A percentile compares a stretch with the other conserved stretches of the same genome.
phyloP scores from a whole-genome alignment of 2,113 vertebrate species.

The Rousettus leschenaultii region DNA sequence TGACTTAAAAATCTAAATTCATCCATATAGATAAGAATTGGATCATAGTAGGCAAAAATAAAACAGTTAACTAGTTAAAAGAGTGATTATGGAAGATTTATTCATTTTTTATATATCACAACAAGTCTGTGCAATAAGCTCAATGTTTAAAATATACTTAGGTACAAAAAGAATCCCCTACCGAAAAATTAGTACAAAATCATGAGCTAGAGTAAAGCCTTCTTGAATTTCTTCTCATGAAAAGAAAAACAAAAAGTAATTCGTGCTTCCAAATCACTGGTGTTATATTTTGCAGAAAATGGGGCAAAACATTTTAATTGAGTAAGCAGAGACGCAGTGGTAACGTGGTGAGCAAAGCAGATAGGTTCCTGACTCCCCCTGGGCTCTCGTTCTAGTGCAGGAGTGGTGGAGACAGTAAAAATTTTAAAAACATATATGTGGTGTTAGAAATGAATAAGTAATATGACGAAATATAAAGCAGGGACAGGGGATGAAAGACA shows the following conservation, averaged over 20 bases:
- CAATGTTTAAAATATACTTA: background rate
- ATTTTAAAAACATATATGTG: background rate
- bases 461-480: background rate
- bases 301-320: background rate
- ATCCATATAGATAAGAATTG: background rate
- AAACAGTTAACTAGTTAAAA: background rate
- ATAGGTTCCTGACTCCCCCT: background rate
- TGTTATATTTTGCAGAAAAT: background rate
- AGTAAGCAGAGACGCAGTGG: background rate
- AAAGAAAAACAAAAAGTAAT: background rate
- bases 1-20: background rate
- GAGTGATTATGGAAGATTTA: background rate
- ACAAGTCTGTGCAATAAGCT: background rate
- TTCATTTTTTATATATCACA: background rate
- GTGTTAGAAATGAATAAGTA: background rate
- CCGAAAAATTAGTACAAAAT: background rate
- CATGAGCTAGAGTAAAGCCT: background rate
- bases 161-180: background rate
- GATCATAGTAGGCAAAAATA: background rate
- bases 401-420: background rate
- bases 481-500: background rate
- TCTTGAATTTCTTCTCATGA: conserved; percentile 1
- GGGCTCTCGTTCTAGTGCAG: background rate
- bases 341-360: background rate
- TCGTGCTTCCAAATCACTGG: background rate